These are phyloP conservation scores for Cherax quadricarinatus DNA, from an alignment of 1,140 invertebrate genomes.

Conservation along the genomic window DNA sequence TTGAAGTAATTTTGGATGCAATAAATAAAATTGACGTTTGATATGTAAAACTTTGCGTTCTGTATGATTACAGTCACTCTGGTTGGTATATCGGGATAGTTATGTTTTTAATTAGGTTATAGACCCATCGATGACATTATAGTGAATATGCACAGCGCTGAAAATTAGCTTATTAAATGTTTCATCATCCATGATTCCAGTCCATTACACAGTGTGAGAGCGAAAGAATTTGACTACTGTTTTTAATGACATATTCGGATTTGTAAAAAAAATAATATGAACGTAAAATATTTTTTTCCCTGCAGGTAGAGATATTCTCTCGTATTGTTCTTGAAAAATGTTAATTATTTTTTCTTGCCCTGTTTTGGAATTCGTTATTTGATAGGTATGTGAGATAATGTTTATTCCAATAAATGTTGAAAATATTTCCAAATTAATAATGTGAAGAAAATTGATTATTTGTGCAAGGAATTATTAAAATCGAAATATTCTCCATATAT, in stretches of 20 bases:
- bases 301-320: background rate
- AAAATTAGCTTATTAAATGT: background rate
- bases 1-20: too few species aligned
- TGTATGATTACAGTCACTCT: background rate
- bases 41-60: background rate
- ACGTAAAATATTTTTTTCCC: background rate
- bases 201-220: background rate
- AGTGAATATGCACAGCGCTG: background rate
- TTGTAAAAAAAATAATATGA: background rate
- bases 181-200: background rate
- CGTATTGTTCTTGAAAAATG: background rate
- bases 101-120: background rate
- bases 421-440: too few species aligned
- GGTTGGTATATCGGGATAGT: background rate
- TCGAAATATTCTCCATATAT: too few species aligned
- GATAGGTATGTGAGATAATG: too few species aligned
- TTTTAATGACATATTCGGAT: slow-evolving; percentile 4
- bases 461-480: too few species aligned
- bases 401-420: too few species aligned
- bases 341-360: background rate
- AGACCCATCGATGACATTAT: background rate
- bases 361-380: too few species aligned
- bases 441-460: too few species aligned
- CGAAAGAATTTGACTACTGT: background rate
- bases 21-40: too few species aligned